These are phyloP conservation scores for Oxyura jamaicensis DNA, from an alignment of 2,113 vertebrate species.

Conservation along the genomic window DNA sequence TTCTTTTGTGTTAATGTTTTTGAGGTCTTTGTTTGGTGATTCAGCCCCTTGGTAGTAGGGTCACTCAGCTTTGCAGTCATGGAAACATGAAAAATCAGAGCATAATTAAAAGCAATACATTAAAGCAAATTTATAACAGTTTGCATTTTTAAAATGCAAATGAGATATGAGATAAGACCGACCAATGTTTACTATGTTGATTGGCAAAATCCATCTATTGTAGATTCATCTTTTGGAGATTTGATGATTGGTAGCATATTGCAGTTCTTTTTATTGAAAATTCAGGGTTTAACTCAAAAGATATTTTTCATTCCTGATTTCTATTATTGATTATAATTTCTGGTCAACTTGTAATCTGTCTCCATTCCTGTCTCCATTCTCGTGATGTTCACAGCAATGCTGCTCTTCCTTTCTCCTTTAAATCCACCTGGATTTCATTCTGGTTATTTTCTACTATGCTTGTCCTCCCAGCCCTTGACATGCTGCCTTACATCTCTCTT, in stretches of 20 bases:
- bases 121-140: background rate
- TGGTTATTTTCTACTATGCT: conserved; percentile 38
- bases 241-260: background rate
- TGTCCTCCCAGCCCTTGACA: rapidly evolving
- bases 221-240: background rate
- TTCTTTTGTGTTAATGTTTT: background rate
- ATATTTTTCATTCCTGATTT: background rate
- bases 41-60: background rate
- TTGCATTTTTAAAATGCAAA: conserved; percentile 3
- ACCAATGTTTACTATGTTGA: background rate
- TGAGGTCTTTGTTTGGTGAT: background rate
- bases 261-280: background rate
- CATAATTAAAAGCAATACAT: background rate
- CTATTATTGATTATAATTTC: background rate
- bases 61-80: background rate
- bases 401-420: background rate
- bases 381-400: background rate
- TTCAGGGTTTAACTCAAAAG: background rate
- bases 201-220: background rate
- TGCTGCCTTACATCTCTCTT: background rate
- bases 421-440: background rate
- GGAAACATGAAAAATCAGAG: background rate
- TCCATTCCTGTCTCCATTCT: background rate
- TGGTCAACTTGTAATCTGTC: background rate
- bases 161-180: background rate